A percentile compares a stretch with the other conserved stretches of the same genome.
These are phyloP conservation scores for Trileptium ribeirensis DNA, from an alignment of 2,888 invertebrate genomes.

Conservation along the genomic window DNA sequence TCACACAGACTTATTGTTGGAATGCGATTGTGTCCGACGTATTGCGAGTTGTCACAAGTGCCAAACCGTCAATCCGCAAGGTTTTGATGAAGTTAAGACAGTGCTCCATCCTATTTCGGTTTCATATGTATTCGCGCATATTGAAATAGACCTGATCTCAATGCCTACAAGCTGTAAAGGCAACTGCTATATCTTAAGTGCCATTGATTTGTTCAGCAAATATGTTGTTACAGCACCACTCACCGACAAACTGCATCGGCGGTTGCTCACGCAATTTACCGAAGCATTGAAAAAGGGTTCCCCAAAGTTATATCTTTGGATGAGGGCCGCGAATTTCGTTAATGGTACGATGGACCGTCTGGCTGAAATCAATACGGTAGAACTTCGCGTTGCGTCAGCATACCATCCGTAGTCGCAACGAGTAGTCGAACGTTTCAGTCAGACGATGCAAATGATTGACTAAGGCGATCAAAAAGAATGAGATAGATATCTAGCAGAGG, in stretches of 20 bases:
- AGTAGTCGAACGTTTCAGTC: slow-evolving; percentile 1
- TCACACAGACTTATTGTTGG: too few relatives aligned
- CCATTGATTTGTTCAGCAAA: not conserved
- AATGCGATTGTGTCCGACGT: not conserved
- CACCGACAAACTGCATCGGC: not conserved
- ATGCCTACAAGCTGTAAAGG: not conserved
- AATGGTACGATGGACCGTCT: not conserved
- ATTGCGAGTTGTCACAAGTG: not conserved
- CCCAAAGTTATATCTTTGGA: not conserved
- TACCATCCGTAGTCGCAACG: not conserved
- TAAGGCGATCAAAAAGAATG: not conserved
- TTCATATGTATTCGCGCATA: not conserved
- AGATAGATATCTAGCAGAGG: not conserved
- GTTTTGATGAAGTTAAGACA: not conserved
- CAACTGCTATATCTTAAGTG: not conserved
- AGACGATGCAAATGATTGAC: not conserved
- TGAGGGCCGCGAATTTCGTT: not conserved
- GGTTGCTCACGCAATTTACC: not conserved
- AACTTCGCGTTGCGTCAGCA: not conserved
- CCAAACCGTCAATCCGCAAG: not conserved
- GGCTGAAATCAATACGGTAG: not conserved
- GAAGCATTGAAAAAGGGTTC: not conserved
- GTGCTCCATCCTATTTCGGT: not conserved
- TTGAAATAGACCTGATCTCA: not conserved
- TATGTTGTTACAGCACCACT: not conserved